A percentile compares a stretch with the other conserved stretches of the same genome.
Evolutionary conservation across 2,797 vertebrate species (phyloP).

Genomic region (Echiichthys vipera): DNA sequence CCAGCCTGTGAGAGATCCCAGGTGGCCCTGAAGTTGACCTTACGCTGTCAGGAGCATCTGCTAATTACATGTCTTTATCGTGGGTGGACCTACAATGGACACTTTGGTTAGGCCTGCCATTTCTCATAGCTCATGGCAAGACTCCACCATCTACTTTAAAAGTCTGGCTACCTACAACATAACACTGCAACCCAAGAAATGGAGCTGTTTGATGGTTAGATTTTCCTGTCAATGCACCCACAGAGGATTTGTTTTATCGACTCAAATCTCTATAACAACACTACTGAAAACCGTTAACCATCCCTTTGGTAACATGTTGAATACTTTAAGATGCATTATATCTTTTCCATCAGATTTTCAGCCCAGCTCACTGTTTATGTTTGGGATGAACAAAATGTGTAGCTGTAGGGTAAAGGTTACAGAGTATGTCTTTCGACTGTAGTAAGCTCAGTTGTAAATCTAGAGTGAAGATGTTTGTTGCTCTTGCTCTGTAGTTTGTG

Average conservation of each 20-base stretch:
- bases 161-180: not conserved
- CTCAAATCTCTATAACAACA: slow-evolving; percentile 3
- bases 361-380: not conserved
- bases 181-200: not conserved
- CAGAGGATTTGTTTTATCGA: slow-evolving; percentile 2
- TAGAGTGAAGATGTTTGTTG: too few relatives aligned
- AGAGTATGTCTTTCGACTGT: not conserved
- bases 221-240: slow-evolving; percentile 6
- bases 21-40: slow-evolving; percentile 61
- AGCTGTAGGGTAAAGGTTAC: slow-evolving; percentile 12
- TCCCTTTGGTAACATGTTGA: not conserved
- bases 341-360: too few relatives aligned
- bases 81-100: slow-evolving; percentile 49
- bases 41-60: slow-evolving; percentile 41
- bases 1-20: slow-evolving; percentile 50
- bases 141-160: not conserved
- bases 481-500: too few relatives aligned
- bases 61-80: slow-evolving; percentile 64
- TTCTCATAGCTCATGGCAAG: slow-evolving; percentile 44
- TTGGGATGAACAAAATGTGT: slow-evolving; percentile 5
- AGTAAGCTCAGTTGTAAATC: too few relatives aligned
- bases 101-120: slow-evolving; percentile 42
- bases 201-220: not conserved
- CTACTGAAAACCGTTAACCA: not conserved
- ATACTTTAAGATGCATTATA: not conserved